Base-by-base conservation (phyloP, 1,140 invertebrate species). In the Sminthurides bifidus region DNA sequence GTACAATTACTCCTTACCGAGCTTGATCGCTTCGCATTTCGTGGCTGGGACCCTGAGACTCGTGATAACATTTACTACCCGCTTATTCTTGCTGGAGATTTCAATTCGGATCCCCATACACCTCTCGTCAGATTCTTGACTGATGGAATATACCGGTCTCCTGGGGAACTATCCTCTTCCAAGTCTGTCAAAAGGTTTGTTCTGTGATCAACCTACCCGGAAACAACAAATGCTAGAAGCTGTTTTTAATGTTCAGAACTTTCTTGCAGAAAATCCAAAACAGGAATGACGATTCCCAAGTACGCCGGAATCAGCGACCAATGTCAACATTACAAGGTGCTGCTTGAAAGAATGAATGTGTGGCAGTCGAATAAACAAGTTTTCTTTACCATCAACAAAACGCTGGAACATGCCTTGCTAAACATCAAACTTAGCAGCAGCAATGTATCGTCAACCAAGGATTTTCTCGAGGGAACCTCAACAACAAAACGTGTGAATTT, bases 1-100 rank as follows among this genome's bases (percentile, higher is more conserved):
- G 43, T 79, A 21, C 79, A 84, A 66, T 66, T 89, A 35, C 70
- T 95, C 3, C 71, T 95, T 15, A 79, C 84, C 1, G 87, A 92
- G 72, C 73, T 96, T 12, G 84, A 91, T 55, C 75, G 80, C 59
- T 77, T 91, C 55, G 77, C 85, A n/a, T 85, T 76, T 66, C 64
- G 71, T 59, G 53, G 54, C 12, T 43, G 49, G 17, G 52, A 64
- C 17, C 17, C 43, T 35, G 67, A 71, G 40, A 73, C 59, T 10
- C n/a, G 54, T 4, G n/a, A n/a, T n/a, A 52, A 72, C 14, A 60
- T 66, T 21, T 82, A 87, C 67, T 68, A 81, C 44, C 90, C 92
- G 0, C 77, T 88, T 2, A 80, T 96, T 54, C 54, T 95, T 43
- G 84, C 85, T 10, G 92, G 92, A 0, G 92, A 97, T 70, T 85